Percentiles rank a stretch among this genome's conserved stretches.
Conservation (phyloP, 1,140 invertebrate species). For the Zeugodacus cucurbitae region DNA sequence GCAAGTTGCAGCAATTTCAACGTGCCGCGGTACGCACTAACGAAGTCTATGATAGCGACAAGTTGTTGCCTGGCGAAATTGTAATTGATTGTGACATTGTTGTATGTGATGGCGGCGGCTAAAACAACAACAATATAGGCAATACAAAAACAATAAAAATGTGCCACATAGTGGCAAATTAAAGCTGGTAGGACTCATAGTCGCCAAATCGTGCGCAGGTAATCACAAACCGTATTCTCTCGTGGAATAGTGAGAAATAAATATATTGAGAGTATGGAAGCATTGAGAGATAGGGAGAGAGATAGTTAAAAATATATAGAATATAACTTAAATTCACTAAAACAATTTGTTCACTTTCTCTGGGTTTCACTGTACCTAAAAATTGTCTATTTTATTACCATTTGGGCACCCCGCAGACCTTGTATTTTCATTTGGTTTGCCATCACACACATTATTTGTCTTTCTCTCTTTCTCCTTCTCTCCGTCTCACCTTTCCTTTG, state of each 20-base stretch:
- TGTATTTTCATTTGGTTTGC: neutral
- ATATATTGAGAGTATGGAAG: too few relatives aligned
- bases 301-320: too few relatives aligned
- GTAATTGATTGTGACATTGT: slow-evolving; percentile 34
- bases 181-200: neutral
- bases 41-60: neutral
- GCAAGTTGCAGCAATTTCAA: neutral
- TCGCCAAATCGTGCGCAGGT: neutral
- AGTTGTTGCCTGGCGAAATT: neutral
- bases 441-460: neutral
- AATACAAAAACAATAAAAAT: neutral
- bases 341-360: too few relatives aligned
- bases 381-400: neutral
- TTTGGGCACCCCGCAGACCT: neutral
- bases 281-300: too few relatives aligned
- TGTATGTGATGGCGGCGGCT: neutral
- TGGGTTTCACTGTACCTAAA: neutral
- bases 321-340: too few relatives aligned
- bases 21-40: slow-evolving; percentile 11
- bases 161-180: neutral
- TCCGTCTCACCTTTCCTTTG: neutral
- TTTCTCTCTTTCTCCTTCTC: neutral
- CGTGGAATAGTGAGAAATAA: too few relatives aligned
- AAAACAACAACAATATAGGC: neutral
- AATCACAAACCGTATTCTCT: neutral